Evolutionary conservation across 2,113 vertebrate genomes (phyloP), one percentile per base, ranked within the genome.

Genomic region (Triplophysa dalaica): DNA sequence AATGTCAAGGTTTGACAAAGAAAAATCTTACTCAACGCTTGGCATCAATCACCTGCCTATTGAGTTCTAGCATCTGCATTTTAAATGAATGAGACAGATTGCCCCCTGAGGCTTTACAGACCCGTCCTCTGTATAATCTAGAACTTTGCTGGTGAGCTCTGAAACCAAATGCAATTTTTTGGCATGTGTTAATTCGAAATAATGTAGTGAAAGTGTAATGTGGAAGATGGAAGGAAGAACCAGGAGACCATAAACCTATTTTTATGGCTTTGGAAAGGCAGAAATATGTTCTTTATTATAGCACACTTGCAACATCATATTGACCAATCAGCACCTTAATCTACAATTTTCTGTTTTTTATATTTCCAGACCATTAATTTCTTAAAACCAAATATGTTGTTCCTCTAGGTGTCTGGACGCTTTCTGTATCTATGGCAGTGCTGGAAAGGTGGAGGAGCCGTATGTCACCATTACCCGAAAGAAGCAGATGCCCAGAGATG

Each of bases 391-490:
- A 19, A 17, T 19, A 19, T 56, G 52, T 60, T 85, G 65, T 62
- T 81, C 4, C 88, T 87, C 52, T 88, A 99, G 98, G 93, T 98
- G 96, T 88, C 90, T 97, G 89, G 95, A 99, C 90, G 96, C 93
- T 33, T 94, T 98, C 83, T 98, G 93, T 45, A 95, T 98, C 90
- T 99, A 98, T 74, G 95, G 94, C 88, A 93, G 88, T 14, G 94
- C 94, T 70, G 90, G 92, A 54, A 90, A 91, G 45, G 85, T 93
- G 38, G 98, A 99, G 90, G 97, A 99, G 81, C 95, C 97, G 6
- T 99, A 98, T 92, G 97, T 98, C 92, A 98, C 96, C 90, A 99
- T 99, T 90, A 98, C 95, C 0, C 94, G 95, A 91, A 98, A 97
- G 90, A 95, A 93, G 84, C 96, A 97, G 88, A 93, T 99, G 64